Evolutionary conservation across 2,113 vertebrate genomes (phyloP).

Genomic region (Pituophis catenifer): DNA sequence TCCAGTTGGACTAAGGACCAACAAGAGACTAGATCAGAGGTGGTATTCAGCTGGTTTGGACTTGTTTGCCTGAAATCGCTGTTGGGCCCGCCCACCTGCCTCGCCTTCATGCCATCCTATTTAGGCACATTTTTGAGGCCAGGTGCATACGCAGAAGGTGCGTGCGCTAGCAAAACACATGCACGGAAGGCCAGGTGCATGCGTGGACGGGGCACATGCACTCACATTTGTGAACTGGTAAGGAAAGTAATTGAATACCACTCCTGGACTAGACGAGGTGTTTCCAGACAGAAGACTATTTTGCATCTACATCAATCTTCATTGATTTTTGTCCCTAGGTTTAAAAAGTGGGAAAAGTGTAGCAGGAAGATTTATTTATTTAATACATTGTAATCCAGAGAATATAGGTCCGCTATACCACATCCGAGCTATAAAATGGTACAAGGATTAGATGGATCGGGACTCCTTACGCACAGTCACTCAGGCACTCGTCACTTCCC

Average conservation of each 20-base stretch:
- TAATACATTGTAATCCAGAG: not conserved
- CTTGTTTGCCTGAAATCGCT: no score
- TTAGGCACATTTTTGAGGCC: no score
- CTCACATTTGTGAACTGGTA: no score
- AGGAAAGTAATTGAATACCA: no score
- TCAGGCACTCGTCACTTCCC: no score
- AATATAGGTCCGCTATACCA: not conserved
- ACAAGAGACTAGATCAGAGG: not conserved
- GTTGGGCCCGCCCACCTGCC: no score
- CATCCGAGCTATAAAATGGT: not conserved
- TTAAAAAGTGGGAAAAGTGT: not conserved
- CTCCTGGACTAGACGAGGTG: not conserved
- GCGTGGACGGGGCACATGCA: accelerated
- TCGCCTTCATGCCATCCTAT: no score
- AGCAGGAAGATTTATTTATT: not conserved
- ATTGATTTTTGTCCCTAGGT: not conserved
- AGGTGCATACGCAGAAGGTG: no score
- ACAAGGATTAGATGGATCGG: not conserved
- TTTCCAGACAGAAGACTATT: not conserved
- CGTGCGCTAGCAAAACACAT: no score
- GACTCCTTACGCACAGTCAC: no score
- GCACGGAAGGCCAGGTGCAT: no score
- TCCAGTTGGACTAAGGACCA: not conserved
- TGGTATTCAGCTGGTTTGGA: no score
- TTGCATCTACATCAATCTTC: not conserved